phyloP scores from a whole-genome alignment of 2,113 vertebrate species.

The Centropus unirufus region DNA sequence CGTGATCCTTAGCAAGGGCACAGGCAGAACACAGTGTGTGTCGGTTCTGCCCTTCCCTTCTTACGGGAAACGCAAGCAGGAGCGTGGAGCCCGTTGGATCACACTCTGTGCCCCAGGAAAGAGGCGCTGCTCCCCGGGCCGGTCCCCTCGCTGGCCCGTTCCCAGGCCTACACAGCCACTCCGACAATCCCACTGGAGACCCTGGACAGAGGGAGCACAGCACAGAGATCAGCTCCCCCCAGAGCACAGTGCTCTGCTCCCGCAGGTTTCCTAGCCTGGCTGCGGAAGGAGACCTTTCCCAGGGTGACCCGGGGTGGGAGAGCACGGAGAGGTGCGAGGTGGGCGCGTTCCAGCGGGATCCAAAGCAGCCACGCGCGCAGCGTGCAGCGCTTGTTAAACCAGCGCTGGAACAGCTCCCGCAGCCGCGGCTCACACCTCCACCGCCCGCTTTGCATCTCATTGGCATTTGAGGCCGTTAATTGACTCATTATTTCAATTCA shows the following conservation, averaged over 20 bases:
- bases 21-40: not conserved
- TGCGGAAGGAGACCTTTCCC: not conserved
- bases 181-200: not conserved
- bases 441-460: conserved; percentile 84
- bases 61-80: not conserved
- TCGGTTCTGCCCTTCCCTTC: not conserved
- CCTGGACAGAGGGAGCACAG: not conserved
- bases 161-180: not conserved
- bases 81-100: too few relatives aligned
- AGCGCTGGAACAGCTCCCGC: conserved; percentile 74
- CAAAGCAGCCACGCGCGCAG: conserved; percentile 74
- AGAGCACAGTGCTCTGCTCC: not conserved
- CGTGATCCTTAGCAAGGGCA: not conserved
- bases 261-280: too few relatives aligned
- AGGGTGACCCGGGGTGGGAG: not conserved
- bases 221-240: not conserved
- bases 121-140: too few relatives aligned
- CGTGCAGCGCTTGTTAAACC: conserved; percentile 79
- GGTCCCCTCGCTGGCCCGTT: not conserved
- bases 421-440: conserved; percentile 63
- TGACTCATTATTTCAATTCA: conserved; percentile 93
- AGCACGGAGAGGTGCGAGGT: conserved; percentile 12
- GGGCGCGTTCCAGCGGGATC: conserved; percentile 54
- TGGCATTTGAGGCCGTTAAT: conserved; percentile 92
- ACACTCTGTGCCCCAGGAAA: too few relatives aligned